Base-by-base conservation (phyloP, 2,888 invertebrate species). In the Uropetala carovei region DNA sequence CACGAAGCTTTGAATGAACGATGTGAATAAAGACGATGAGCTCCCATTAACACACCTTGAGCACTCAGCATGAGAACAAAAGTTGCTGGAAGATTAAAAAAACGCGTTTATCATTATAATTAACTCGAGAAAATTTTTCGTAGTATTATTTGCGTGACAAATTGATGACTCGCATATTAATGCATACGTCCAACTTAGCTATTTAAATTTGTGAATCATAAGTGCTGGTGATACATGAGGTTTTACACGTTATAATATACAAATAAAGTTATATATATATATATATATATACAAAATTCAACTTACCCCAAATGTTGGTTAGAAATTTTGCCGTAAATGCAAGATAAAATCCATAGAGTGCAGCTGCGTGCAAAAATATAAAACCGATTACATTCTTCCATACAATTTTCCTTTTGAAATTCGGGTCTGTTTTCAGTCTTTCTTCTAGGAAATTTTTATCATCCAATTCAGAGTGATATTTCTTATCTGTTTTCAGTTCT, bases 1-100 rank as follows among this genome's bases (percentile, higher is more conserved):
- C 96, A 95, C 58, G 95, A 96, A 0, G 97, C 98, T 95, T 98
- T 98, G 95, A 97, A 98, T 0, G 97, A 95, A 93, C 96, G 96
- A 94, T 98, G 98, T 0, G 98, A 96, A 95, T 97, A 98, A 1
- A 97, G 95, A 93, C 98, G 95, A 94, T 98, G 98, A 0, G 98
- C 97, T 18, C 98, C 98, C 92, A 98, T 97, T 8, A 98, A 98
- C 0, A 98, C 96, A 16, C 98, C 98, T 94, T 96, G 95, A 11
- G 96, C 95, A 58, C 95, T 94, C 0, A 94, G 93, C 18, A 94
- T 93, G 9, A 94, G 93, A 10, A 95, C 30, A 13, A 94, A 81
- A 0, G 94, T 16, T 92, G 93, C 95, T 95, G 94, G 93, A 94
- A 91, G 9, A 9, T 22, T 22, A 27, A 75, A 14, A 75, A 22